These are phyloP conservation scores for Chelon auratus DNA, from an alignment of 2,797 vertebrate genomes.

Conservation along the genomic window DNA sequence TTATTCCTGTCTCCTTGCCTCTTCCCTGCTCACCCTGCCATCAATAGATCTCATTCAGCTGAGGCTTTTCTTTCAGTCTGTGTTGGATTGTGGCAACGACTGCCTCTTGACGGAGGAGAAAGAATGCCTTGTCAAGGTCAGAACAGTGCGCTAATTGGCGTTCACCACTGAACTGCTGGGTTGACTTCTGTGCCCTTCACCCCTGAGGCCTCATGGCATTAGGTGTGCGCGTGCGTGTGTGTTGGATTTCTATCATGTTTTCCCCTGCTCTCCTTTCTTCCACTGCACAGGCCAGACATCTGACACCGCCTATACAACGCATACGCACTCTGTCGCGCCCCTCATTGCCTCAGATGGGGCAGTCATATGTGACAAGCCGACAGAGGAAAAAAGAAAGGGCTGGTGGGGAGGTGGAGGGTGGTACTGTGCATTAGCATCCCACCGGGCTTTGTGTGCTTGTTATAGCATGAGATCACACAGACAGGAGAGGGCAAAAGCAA, in stretches of 20 bases:
- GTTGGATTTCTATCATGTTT: conserved; percentile 70
- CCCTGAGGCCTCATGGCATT: conserved; percentile 68
- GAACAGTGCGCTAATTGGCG: conserved; percentile 79
- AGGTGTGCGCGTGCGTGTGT: conserved; percentile 47
- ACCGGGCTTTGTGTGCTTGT: conserved; percentile 79
- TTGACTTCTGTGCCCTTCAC: conserved; percentile 76
- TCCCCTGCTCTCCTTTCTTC: conserved; percentile 55
- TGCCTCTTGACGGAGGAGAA: conserved; percentile 70
- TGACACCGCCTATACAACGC: conserved; percentile 65
- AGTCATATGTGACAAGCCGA: conserved; percentile 78
- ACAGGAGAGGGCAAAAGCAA: conserved; percentile 66
- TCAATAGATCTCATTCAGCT: conserved; percentile 80
- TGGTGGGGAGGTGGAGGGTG: conserved; percentile 50
- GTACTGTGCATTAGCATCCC: conserved; percentile 71
- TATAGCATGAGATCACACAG: conserved; percentile 81
- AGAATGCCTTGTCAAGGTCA: conserved; percentile 81
- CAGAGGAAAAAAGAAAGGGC: conserved; percentile 32
- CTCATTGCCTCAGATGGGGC: conserved; percentile 70
- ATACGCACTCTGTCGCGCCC: conserved; percentile 53
- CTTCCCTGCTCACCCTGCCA: conserved; percentile 70
- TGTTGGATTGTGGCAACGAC: conserved; percentile 74
- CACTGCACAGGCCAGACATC: conserved; percentile 59
- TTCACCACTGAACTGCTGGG: conserved; percentile 72
- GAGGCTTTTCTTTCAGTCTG: conserved; percentile 67
- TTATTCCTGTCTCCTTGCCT: conserved; percentile 73